A percentile compares a stretch with the other conserved stretches of the same genome.
Evolutionary conservation across 2,113 vertebrate genomes (phyloP).

Genomic region (Sardina pilchardus): DNA sequence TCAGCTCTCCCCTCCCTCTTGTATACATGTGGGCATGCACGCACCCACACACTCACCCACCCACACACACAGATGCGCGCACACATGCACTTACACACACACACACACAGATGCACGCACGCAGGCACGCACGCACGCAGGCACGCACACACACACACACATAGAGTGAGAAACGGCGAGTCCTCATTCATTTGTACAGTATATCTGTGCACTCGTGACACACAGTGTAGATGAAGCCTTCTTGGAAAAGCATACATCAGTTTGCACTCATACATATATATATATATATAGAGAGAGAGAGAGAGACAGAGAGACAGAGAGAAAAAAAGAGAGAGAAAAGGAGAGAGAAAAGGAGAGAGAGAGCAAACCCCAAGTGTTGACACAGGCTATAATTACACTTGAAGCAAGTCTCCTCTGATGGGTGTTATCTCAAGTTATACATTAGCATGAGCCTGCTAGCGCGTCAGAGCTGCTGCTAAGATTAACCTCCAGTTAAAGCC

Average conservation of each 20-base stretch:
- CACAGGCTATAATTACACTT: background rate
- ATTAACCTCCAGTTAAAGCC: background rate
- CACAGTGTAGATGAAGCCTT: background rate
- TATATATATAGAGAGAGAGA: no score
- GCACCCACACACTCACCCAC: constrained; percentile 5
- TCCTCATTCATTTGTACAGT: background rate
- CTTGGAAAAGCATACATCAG: background rate
- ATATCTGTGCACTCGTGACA: background rate
- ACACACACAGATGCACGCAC: no score
- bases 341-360: background rate
- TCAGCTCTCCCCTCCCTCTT: background rate
- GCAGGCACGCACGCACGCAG: no score
- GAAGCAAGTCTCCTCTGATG: background rate
- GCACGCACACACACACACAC: background rate
- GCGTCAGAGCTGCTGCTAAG: background rate
- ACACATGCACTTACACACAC: no score
- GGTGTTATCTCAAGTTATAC: constrained; percentile 6
- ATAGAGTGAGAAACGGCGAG: background rate
- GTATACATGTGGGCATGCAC: background rate
- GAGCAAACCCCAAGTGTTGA: background rate
- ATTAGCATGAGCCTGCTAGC: background rate
- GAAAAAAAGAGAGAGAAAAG: background rate
- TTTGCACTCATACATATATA: background rate
- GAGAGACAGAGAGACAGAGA: no score
- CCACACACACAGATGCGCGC: no score